Percentiles rank a stretch among this genome's conserved stretches.
Evolutionary conservation across 2,888 invertebrate species (phyloP).

Genomic region (Philhelius pedissequus): DNA sequence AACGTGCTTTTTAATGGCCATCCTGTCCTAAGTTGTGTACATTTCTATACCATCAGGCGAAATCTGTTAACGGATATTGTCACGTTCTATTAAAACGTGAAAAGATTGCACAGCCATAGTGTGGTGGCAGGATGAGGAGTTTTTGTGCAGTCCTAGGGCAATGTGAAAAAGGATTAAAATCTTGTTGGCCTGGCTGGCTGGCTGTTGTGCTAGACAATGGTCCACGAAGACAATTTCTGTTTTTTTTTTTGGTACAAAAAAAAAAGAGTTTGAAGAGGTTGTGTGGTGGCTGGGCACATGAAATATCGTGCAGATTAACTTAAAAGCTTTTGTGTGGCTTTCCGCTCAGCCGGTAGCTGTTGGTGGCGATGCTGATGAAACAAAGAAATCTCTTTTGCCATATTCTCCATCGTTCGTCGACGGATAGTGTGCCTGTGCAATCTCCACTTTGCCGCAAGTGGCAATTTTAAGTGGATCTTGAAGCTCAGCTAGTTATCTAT

Average conservation of each 20-base stretch:
- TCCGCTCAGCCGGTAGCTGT: slow-evolving; percentile 16
- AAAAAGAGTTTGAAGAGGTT: neutral
- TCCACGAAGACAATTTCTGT: neutral
- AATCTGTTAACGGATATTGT: slow-evolving; percentile 66
- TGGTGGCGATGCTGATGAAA: slow-evolving; percentile 22
- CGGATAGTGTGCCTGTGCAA: slow-evolving; percentile 12
- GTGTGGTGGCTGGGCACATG: neutral
- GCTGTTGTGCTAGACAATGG: slow-evolving; percentile 8
- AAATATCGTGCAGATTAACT: slow-evolving; percentile 60
- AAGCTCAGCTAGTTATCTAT: slow-evolving; percentile 44
- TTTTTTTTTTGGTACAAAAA: neutral
- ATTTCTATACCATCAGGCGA: slow-evolving; percentile 50
- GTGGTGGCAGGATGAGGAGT: neutral
- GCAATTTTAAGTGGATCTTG: slow-evolving; percentile 37
- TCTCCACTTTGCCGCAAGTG: slow-evolving; percentile 25
- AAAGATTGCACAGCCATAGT: slow-evolving; percentile 38
- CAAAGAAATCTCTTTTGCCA: slow-evolving; percentile 27
- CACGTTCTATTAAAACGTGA: slow-evolving; percentile 67
- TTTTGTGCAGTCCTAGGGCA: neutral
- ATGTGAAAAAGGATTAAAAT: slow-evolving; percentile 59
- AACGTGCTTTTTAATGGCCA: slow-evolving; percentile 65
- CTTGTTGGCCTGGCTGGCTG: slow-evolving; percentile 43
- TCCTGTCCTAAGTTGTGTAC: slow-evolving; percentile 66
- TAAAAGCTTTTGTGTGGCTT: slow-evolving; percentile 61
- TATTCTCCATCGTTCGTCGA: neutral